Conservation (phyloP, 2,113 vertebrate genomes). For the Amphiprion ocellaris region DNA sequence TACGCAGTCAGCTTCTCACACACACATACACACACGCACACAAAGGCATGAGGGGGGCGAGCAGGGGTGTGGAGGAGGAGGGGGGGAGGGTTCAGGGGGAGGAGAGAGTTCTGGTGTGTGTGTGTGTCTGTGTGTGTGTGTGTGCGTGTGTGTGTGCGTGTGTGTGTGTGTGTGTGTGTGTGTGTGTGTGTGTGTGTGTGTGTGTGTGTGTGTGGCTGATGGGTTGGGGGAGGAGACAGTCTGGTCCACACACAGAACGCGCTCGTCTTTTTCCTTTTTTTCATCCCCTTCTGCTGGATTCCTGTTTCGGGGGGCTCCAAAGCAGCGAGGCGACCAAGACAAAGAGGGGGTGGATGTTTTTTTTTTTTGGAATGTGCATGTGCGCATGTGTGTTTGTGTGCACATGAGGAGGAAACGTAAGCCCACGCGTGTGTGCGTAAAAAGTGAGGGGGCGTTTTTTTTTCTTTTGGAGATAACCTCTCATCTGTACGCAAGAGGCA, state of each 20-base stretch:
- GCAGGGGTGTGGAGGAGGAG: slow-evolving; percentile 26
- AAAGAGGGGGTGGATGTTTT: slow-evolving; percentile 61
- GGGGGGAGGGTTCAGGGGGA: slow-evolving; percentile 32
- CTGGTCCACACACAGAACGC: slow-evolving; percentile 62
- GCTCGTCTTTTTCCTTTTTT: background rate
- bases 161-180: slow-evolving; percentile 44
- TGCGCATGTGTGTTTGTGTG: slow-evolving; percentile 9
- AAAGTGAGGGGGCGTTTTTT: slow-evolving; percentile 45
- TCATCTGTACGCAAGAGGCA: slow-evolving; percentile 15
- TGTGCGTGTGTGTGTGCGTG: no score
- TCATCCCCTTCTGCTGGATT: slow-evolving; percentile 51
- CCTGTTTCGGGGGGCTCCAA: slow-evolving; percentile 66
- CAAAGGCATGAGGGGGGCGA: slow-evolving; percentile 59
- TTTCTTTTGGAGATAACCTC: slow-evolving; percentile 30
- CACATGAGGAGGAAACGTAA: background rate
- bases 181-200: background rate
- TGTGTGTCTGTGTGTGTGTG: slow-evolving; percentile 35
- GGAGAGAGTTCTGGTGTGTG: slow-evolving; percentile 62
- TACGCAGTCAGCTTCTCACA: slow-evolving; percentile 61
- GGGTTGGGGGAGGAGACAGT: slow-evolving; percentile 81
- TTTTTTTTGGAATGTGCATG: slow-evolving; percentile 52
- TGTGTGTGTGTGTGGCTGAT: slow-evolving; percentile 48
- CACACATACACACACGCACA: slow-evolving; percentile 32
- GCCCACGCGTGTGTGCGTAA: slow-evolving; percentile 63
- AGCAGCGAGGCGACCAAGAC: slow-evolving; percentile 69